These are phyloP conservation scores for Rhopalosiphum maidis DNA, from an alignment of 1,140 invertebrate genomes.

Conservation along the genomic window DNA sequence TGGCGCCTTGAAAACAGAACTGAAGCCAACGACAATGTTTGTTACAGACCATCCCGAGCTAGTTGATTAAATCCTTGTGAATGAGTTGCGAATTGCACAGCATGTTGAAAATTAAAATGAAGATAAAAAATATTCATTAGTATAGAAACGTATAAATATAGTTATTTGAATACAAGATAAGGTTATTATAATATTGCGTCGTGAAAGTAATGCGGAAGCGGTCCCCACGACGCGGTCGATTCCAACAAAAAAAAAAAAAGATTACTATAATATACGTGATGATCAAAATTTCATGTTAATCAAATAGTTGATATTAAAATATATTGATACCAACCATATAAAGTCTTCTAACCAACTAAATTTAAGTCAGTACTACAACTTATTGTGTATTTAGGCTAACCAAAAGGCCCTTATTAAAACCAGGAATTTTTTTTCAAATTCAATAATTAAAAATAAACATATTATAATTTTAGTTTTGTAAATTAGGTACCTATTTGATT, in stretches of 20 bases:
- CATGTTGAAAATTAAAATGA: not conserved
- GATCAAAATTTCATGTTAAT: not conserved
- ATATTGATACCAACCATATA: not conserved
- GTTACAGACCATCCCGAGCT: not conserved
- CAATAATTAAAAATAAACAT: not conserved
- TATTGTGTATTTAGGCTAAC: not conserved
- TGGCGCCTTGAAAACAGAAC: not conserved
- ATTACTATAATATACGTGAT: not conserved
- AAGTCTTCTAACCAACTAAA: not conserved
- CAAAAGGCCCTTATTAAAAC: not conserved
- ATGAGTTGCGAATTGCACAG: not conserved
- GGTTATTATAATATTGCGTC: not conserved
- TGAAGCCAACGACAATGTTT: conserved; percentile 34
- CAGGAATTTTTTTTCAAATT: not conserved
- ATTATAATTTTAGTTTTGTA: too few relatives aligned
- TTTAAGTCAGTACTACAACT: not conserved
- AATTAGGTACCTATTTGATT: too few relatives aligned
- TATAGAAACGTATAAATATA: not conserved
- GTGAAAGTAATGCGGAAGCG: too few relatives aligned
- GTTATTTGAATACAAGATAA: not conserved
- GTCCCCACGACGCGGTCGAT: too few relatives aligned
- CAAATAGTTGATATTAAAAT: not conserved
- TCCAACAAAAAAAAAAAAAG: too few relatives aligned
- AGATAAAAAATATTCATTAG: not conserved
- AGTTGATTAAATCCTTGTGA: conserved; percentile 32